Conservation (phyloP, 2,113 vertebrate genomes). For the Gulo gulo region DNA sequence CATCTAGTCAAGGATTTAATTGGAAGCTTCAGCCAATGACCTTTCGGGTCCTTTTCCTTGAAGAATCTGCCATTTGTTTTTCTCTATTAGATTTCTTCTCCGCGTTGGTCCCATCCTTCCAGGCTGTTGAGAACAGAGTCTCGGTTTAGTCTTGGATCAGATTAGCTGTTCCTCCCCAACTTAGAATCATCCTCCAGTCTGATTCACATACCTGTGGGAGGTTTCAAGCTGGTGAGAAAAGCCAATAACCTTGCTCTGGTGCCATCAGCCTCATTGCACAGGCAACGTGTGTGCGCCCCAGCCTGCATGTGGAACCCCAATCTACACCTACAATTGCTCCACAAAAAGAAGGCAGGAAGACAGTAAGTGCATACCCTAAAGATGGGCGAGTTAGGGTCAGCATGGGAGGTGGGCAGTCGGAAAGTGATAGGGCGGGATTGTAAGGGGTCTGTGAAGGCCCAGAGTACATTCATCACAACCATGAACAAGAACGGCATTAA, state of each 20-base stretch:
- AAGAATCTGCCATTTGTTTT: slow-evolving; percentile 36
- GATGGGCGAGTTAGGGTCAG: neutral
- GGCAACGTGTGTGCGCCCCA: rapidly evolving
- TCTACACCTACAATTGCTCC: neutral
- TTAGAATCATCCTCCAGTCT: neutral
- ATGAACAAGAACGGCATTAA: neutral
- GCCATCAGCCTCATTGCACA: neutral
- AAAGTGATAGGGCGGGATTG: neutral
- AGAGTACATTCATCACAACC: neutral
- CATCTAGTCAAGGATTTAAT: slow-evolving; percentile 11
- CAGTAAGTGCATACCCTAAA: too few relatives aligned
- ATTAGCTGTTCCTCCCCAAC: neutral
- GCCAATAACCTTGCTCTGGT: rapidly evolving
- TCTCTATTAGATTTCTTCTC: neutral
- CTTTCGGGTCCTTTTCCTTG: neutral
- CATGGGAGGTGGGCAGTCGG: neutral
- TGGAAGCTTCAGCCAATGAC: neutral
- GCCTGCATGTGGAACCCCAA: rapidly evolving
- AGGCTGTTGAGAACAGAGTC: slow-evolving; percentile 5
- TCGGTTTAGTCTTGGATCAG: neutral
- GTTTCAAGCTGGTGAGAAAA: neutral
- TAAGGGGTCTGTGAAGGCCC: neutral
- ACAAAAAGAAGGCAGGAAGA: neutral
- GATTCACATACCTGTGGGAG: neutral
- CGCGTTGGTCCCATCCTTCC: neutral